Conservation (phyloP, 1,140 invertebrate species). For the Pseudomyrmex dendroicus region DNA sequence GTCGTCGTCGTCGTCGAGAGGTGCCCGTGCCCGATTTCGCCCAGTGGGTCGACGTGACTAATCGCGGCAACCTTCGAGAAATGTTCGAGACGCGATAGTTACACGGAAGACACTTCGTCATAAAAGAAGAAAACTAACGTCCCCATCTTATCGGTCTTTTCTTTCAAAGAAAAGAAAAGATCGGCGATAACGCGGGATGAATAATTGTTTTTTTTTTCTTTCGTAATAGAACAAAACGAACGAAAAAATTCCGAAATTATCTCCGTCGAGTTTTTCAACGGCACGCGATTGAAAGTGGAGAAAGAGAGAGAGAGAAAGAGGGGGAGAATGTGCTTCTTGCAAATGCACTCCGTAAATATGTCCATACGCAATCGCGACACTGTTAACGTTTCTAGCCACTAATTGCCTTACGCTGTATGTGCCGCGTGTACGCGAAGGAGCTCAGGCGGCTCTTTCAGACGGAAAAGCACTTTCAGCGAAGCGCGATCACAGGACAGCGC, state of each 20-base stretch:
- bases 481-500: constrained; percentile 1
- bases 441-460: background rate
- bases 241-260: constrained; percentile 1
- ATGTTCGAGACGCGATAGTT: background rate
- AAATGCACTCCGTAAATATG: constrained; percentile 21
- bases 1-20: constrained; percentile 35
- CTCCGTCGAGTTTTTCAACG: background rate
- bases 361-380: constrained; percentile 21
- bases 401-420: constrained; percentile 14
- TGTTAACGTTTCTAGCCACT: constrained; percentile 16
- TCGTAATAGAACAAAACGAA: background rate
- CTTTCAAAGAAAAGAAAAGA: background rate
- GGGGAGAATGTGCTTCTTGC: constrained; percentile 1
- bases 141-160: background rate
- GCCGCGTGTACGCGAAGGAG: background rate
- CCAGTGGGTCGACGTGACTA: constrained; percentile 70
- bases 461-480: constrained; percentile 45
- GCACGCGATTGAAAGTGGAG: background rate
- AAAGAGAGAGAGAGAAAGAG: background rate
- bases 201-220: background rate
- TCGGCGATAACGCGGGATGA: background rate
- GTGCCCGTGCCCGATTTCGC: constrained; percentile 63
- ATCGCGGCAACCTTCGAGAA: constrained; percentile 49
- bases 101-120: background rate
- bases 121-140: too few relatives aligned